Evolutionary conservation across 1,140 invertebrate species (phyloP).

Genomic region (Neodiprion fabricii): DNA sequence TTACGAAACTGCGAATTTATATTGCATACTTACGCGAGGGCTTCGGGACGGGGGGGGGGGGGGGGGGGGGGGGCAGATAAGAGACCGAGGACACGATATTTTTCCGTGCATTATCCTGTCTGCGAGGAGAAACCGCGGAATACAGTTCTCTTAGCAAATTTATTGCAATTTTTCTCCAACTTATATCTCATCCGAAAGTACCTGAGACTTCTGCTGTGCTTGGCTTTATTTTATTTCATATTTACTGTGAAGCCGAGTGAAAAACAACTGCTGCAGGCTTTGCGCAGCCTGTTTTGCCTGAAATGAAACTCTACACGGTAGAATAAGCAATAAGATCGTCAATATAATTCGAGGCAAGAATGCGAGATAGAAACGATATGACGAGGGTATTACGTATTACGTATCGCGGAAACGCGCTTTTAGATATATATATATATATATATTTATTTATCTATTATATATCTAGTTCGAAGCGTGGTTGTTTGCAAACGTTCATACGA

Average conservation of each 20-base stretch:
- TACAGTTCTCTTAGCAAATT: background rate
- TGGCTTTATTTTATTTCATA: background rate
- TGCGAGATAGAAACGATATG: no score
- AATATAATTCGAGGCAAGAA: no score
- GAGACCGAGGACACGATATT: background rate
- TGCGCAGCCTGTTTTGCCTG: no score
- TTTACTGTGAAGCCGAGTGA: background rate
- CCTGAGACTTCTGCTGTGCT: no score
- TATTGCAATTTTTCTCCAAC: background rate
- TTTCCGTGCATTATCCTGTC: slow-evolving; percentile 1
- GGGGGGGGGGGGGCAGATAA: no score
- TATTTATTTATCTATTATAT: no score
- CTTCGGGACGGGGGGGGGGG: background rate
- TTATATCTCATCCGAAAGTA: background rate
- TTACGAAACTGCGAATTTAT: background rate
- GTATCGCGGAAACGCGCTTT: no score
- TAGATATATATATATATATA: no score
- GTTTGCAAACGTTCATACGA: background rate
- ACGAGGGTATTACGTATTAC: no score
- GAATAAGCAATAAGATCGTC: no score
- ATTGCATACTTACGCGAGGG: background rate
- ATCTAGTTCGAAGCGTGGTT: background rate
- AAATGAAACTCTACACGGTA: no score
- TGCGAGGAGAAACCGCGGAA: background rate
- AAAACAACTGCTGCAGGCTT: no score